Evolutionary conservation across 2,113 vertebrate genomes (phyloP).

Genomic region (Camelus dromedarius): DNA sequence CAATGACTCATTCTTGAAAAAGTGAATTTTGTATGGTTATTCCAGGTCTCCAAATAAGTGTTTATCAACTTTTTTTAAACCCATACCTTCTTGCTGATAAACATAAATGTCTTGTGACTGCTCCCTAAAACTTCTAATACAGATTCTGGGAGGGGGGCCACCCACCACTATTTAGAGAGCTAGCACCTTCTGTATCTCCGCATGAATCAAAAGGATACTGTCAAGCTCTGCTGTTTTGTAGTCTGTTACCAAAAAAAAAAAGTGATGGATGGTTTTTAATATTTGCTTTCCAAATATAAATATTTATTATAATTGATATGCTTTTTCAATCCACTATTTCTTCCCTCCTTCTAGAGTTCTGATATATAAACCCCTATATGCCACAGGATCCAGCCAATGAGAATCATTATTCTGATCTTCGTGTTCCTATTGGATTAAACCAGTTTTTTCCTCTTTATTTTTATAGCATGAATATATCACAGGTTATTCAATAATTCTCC

Average conservation of each 20-base stretch:
- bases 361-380: background rate
- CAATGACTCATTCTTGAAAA: constrained; percentile 47
- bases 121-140: constrained; percentile 12
- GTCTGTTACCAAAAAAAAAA: background rate
- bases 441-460: background rate
- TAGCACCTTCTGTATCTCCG: background rate
- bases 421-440: constrained; percentile 28
- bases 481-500: background rate
- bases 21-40: constrained; percentile 48
- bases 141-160: background rate
- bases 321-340: background rate
- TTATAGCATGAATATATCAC: background rate
- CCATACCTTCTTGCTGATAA: constrained; percentile 47
- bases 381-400: background rate
- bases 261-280: constrained; percentile 27
- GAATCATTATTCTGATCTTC: constrained; percentile 16
- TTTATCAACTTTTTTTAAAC: constrained; percentile 32
- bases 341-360: background rate
- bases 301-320: background rate
- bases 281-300: constrained; percentile 24
- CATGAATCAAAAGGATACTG: background rate
- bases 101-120: background rate
- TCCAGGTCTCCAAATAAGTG: constrained; percentile 30
- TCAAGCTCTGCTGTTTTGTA: constrained; percentile 27
- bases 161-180: background rate